Evolutionary conservation across 2,888 invertebrate species (phyloP), one percentile per base, ranked within the genome.

Genomic region (Ennomos fuscantarius): DNA sequence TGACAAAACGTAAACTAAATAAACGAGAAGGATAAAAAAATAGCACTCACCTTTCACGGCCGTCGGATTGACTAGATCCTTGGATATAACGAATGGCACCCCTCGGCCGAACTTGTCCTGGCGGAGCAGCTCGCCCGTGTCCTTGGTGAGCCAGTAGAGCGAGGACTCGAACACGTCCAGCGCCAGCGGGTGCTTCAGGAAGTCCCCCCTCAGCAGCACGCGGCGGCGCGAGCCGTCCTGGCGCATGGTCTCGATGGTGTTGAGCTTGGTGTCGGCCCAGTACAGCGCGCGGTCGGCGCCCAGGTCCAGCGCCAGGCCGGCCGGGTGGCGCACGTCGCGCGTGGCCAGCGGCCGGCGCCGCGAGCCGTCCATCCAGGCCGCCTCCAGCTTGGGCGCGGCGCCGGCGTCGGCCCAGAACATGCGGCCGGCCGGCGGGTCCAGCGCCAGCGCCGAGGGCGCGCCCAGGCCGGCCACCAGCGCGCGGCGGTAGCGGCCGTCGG

Each of bases 101-200:
- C 99, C 99, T 47, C 98, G 93, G 0, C 99, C 99, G 87, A 99
- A 99, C 92, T 99, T 99, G 84, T 99, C 99, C 83, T 98, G 98
- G 24, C 95, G 94, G 46, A 97, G 93, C 8, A 99, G 91, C 76
- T 98, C 97, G 0, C 98, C 98, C 0, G 96, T 95, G 73, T 97
- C 96, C 54, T 96, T 93, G 0, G 98, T 97, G n/a, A 97, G 94
- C 99, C 98, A 99, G 88, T 96, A 99, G 69, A 99, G 81, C 60
- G 95, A 95, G 32, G 96, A 97, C 87, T 99, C 99, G 86, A 99
- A 99, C 11, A 99, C 96, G 82, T 99, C 99, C 67, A 99, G 75
- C 0, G 97, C 95, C 52, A 97, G 93, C 0, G 98, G 98, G 82
- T 97, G 97, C 68, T 94, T 94, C 68, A 97, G 67, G 52, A 80